Evolutionary conservation across 2,113 vertebrate species (phyloP).

Genomic region (Ictidomys tridecemlineatus): DNA sequence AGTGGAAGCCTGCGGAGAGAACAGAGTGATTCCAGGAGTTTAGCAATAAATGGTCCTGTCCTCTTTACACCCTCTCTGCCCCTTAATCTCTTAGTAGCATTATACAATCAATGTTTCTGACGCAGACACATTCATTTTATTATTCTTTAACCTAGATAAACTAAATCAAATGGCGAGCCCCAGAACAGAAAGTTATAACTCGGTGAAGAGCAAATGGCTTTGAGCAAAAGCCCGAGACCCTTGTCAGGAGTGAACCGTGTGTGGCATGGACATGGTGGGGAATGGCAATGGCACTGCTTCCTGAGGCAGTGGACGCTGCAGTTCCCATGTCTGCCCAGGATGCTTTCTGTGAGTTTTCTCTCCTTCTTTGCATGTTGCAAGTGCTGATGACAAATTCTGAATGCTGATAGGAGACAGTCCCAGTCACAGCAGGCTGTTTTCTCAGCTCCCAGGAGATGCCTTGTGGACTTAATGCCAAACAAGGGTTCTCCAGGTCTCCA

Average conservation of each 20-base stretch:
- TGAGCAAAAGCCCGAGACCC: background rate
- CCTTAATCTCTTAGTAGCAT: background rate
- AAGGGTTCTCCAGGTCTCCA: background rate
- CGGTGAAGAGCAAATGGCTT: background rate
- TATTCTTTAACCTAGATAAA: background rate
- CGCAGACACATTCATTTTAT: background rate
- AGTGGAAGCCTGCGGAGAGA: background rate
- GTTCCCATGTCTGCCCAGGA: background rate
- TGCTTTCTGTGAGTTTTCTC: constrained; percentile 18
- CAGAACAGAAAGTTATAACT: background rate
- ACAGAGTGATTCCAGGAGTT: too few relatives aligned
- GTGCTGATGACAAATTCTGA: background rate
- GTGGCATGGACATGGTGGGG: rapidly evolving
- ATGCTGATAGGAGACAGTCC: background rate
- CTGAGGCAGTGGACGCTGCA: background rate
- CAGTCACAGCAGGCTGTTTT: background rate
- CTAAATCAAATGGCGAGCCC: background rate
- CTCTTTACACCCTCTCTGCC: background rate
- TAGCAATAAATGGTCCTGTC: background rate
- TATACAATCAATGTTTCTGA: background rate
- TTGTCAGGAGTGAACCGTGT: background rate
- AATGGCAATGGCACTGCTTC: background rate
- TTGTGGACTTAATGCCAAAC: background rate
- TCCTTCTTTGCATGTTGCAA: background rate
- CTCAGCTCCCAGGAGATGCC: background rate